Evolutionary conservation across 2,113 vertebrate genomes (phyloP).

Genomic region (Otolemur garnettii): DNA sequence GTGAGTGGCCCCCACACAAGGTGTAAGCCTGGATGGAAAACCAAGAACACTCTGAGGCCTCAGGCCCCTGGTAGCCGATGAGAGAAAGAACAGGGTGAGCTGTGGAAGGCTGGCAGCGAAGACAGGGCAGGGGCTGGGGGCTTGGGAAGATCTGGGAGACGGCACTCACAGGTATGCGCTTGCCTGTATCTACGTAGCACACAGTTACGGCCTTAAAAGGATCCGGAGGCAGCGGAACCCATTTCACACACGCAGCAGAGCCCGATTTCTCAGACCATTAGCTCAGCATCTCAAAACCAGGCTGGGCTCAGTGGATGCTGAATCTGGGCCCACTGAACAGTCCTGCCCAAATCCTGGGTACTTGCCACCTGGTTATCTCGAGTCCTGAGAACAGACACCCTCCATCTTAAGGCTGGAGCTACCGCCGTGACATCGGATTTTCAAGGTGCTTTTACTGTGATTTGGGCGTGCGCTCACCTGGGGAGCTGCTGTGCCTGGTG

Average conservation of each 20-base stretch:
- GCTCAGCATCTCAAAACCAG: not conserved
- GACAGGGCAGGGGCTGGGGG: fast-evolving
- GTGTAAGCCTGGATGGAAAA: not conserved
- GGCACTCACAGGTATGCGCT: not conserved
- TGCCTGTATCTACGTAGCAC: not conserved
- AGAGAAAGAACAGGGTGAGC: not conserved
- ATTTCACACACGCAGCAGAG: not conserved
- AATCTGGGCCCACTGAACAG: fast-evolving
- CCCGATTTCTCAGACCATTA: not conserved
- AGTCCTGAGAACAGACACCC: not conserved
- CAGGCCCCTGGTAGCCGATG: fast-evolving
- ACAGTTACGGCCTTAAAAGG: not conserved
- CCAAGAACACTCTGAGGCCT: not conserved
- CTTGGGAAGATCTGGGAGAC: not conserved
- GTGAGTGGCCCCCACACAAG: not conserved
- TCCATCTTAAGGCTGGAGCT: fast-evolving
- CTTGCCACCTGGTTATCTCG: fast-evolving
- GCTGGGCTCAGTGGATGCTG: fast-evolving
- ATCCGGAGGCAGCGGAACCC: not conserved
- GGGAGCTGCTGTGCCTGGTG: fast-evolving
- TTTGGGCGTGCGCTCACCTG: not conserved
- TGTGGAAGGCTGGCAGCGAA: fast-evolving
- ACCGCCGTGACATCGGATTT: fast-evolving
- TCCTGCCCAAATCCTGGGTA: not conserved
- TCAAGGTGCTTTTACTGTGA: not conserved